Base-by-base conservation (phyloP, 2,797 vertebrate genomes). In the Hoplostethus mediterraneus region DNA sequence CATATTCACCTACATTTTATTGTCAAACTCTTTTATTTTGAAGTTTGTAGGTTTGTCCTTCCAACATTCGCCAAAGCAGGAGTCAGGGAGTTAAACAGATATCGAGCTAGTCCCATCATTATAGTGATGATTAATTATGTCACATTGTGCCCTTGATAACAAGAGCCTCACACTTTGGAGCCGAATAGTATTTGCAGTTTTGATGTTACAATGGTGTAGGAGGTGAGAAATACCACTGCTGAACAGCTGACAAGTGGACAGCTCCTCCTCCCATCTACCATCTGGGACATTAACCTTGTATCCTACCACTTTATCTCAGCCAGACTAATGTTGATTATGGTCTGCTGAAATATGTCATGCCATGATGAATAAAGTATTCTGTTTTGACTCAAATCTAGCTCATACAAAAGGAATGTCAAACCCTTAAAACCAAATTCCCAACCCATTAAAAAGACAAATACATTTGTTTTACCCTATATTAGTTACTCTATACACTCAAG, bases 221-320 rank as follows among this genome's bases (percentile, higher is more conserved):
- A 70, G 52, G 65, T 71, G 67, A 81, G 36, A 38, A 73, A 61
- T 16, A 7, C 55, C 47, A 62, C 21, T n/a, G 48, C 54, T 62
- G 53, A 88, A 80, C 82, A 83, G 80, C 83, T 81, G 85, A 89
- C 16, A n/a, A 59, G 57, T 59, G 75, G 82, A 28, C 53, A 73
- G 17, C 52, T 57, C 57, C 63, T 72, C 55, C 70, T 73, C 71
- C 73, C 52, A 74, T 81, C n/a, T 58, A 73, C 84, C 87, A 89
- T 87, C 82, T 84, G 82, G 72, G 67, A 68, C 51, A 58, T 82
- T 77, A 71, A 80, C 70, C 61, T 67, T 64, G 36, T 40, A 64
- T 74, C 38, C 58, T 49, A 45, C 13, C 33, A 33, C 52, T 45
- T 64, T 60, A 33, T 66, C 61, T 73, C 31, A 53, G 51, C 51